Evolutionary conservation across 30 jellyfish, hydroid and myxozoan genomes (phyloP), one percentile per base, ranked within the genome.

Genomic region (Pseudorhiza aurosa): DNA sequence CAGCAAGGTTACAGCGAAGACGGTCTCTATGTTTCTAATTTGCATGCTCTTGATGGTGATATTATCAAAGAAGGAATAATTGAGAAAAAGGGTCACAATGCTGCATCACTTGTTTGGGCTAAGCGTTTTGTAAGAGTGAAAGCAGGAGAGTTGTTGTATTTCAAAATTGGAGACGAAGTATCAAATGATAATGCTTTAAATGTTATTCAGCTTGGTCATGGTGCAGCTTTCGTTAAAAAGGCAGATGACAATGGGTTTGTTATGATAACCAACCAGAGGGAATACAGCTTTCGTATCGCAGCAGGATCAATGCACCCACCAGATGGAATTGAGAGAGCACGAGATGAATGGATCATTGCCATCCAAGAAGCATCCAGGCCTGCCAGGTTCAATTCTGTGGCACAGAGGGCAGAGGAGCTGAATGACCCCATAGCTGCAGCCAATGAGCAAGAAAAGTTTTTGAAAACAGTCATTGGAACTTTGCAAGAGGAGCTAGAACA

Each of bases 321-420:
- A 26, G 36, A 57, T 39, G 88, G 35, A 18, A 40, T 75, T 51
- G 96, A 91, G 49, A 77, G 55, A 31, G 85, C 46, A 25, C 42
- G 98, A 36, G 96, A 91, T 72, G 96, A 84, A 45, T 91, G 98
- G 98, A 69, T 91, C 4, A 70, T 91, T 64, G 98, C 98, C 4
- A 60, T 91, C 14, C 98, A 91, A 77, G 95, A 85, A 36, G 98
- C 95, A 47, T 72, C 91, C 5, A 64, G 95, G 27, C 91, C 95
- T 0, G 73, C 83, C 32, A 53, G 81, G 21, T 74, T 70, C 30
- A 82, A 62, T 30, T 68, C 87, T 2, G 78, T 83, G 18, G 53
- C 49, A 15, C 65, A 44, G 10, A 59, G 77, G 18, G 58, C 25
- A 12, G 51, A 57, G 31, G 69, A 71, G 26, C 3, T 56, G 12